Percentiles rank a stretch among this genome's conserved stretches.
phyloP scores from a whole-genome alignment of 1,140 invertebrate genomes.

The Macrosteles quadrilineatus region DNA sequence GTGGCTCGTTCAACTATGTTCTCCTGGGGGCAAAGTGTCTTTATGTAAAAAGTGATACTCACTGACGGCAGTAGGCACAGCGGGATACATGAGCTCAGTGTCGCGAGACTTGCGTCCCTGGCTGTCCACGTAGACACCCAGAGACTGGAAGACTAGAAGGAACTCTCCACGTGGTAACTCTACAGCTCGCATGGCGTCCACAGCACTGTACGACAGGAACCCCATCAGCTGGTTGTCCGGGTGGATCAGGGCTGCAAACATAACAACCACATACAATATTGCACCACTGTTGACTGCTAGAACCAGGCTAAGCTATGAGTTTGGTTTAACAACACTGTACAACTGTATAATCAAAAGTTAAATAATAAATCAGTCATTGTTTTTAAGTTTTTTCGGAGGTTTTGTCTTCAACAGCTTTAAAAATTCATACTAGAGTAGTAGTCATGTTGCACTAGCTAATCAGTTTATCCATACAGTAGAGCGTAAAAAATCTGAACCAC shows the following conservation, averaged over 20 bases:
- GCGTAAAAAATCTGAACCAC: too few species aligned
- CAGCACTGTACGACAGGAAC: constrained; percentile 87
- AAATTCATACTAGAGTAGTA: too few species aligned
- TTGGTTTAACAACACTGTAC: background rate
- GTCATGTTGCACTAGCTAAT: too few species aligned
- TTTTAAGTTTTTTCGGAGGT: too few species aligned
- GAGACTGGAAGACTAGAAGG: constrained; percentile 83
- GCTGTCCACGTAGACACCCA: constrained; percentile 94
- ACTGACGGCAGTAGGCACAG: constrained; percentile 82
- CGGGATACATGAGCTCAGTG: constrained; percentile 97
- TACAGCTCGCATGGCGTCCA: constrained; percentile 83
- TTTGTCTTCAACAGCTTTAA: too few species aligned
- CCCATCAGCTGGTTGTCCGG: constrained; percentile 86
- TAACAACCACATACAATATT: too few species aligned
- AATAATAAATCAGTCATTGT: too few species aligned
- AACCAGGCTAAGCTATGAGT: constrained; percentile 32
- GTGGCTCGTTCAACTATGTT: too few species aligned
- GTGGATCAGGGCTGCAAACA: constrained; percentile 82
- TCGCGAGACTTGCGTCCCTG: constrained; percentile 87
- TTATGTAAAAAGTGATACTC: constrained; percentile 53
- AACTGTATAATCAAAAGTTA: constrained; percentile 3
- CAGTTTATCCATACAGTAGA: too few species aligned
- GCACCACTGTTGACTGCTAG: too few species aligned
- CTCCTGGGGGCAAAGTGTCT: too few species aligned
- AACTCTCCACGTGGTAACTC: constrained; percentile 80